phyloP scores from a whole-genome alignment of 1,140 invertebrate species.

The Cheumatopsyche charites region DNA sequence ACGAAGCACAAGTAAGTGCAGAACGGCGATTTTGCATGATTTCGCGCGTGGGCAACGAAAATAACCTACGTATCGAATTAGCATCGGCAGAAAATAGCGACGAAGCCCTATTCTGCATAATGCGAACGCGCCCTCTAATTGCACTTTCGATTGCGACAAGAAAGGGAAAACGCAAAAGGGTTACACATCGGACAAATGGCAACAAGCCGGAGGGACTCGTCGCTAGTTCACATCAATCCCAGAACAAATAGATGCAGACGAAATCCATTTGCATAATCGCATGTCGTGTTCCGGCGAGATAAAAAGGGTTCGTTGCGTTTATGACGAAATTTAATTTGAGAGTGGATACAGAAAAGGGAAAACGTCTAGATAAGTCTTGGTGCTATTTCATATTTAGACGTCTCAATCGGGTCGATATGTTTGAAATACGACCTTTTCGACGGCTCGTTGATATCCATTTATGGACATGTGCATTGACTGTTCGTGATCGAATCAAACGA shows the following conservation, averaged over 20 bases:
- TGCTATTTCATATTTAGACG: too few species aligned
- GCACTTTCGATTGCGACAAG: neutral
- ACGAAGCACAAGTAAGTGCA: too few species aligned
- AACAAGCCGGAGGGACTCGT: neutral
- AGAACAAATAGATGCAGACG: neutral
- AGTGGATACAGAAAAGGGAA: too few species aligned
- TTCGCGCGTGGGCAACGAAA: constrained; percentile 8
- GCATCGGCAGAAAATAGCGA: constrained; percentile 5
- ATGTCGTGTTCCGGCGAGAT: neutral
- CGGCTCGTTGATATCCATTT: too few species aligned
- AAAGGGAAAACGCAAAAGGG: neutral
- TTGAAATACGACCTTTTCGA: too few species aligned
- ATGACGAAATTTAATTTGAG: too few species aligned
- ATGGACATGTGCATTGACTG: too few species aligned
- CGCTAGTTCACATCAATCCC: neutral
- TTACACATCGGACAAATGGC: constrained; percentile 20
- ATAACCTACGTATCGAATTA: constrained; percentile 5
- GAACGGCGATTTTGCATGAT: constrained; percentile 4
- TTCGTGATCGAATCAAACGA: too few species aligned
- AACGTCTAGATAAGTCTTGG: too few species aligned
- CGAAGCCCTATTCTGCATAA: constrained; percentile 34
- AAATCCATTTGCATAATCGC: constrained; percentile 16
- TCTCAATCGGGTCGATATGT: too few species aligned
- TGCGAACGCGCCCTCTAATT: constrained; percentile 13
- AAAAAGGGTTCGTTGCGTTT: too few species aligned